Conservation (phyloP, 2,797 vertebrate genomes). For the Erithacus rubecula region DNA sequence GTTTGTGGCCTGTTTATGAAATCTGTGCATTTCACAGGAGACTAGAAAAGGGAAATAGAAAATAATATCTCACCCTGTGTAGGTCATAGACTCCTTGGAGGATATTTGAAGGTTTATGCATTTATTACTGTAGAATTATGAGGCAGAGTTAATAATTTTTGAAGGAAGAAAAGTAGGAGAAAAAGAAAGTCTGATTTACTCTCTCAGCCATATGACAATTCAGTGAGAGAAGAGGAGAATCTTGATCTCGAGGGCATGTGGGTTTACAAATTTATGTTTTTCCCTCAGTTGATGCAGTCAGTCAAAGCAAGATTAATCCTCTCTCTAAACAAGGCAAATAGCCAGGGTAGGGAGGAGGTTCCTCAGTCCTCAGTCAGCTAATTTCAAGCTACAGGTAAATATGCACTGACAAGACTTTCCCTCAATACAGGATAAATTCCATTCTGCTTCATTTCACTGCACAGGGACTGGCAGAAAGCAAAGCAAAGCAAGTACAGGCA, state of each 20-base stretch:
- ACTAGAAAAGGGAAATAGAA: neutral
- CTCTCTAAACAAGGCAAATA: neutral
- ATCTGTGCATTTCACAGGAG: neutral
- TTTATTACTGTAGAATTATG: neutral
- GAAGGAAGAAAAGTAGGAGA: neutral
- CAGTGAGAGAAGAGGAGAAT: neutral
- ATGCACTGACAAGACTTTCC: neutral
- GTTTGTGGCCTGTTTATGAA: neutral
- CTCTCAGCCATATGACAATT: neutral
- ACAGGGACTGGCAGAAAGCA: neutral
- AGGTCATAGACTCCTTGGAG: neutral
- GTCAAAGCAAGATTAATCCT: neutral
- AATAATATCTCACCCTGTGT: neutral
- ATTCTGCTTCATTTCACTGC: neutral
- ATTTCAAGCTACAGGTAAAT: neutral
- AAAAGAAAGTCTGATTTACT: neutral
- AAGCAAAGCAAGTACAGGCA: neutral
- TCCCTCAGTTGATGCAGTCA: neutral
- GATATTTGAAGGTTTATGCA: neutral
- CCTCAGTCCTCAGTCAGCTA: neutral
- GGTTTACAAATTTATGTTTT: neutral
- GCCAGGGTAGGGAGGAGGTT: neutral
- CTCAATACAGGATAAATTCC: neutral
- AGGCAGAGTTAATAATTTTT: neutral
- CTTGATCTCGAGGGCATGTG: neutral